These are phyloP conservation scores for Pseudorasbora parva DNA, from an alignment of 2,113 vertebrate genomes.

Conservation along the genomic window DNA sequence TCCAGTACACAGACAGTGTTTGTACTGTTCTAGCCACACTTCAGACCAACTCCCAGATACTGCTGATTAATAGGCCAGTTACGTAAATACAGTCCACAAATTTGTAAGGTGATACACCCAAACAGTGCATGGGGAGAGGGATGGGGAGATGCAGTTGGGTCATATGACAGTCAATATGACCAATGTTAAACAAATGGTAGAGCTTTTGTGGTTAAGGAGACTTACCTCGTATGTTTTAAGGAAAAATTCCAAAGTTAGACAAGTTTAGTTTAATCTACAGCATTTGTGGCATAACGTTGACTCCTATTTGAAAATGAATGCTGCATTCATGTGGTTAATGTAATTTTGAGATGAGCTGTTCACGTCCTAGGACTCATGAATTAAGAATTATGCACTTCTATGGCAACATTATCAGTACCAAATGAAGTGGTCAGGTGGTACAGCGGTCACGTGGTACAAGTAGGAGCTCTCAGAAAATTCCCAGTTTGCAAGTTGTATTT, in stretches of 20 bases:
- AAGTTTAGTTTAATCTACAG: background rate
- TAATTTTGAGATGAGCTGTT: too few species aligned
- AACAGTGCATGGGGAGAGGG: background rate
- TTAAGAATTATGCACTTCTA: too few species aligned
- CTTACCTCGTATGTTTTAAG: background rate
- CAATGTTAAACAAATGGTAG: slow-evolving; percentile 1
- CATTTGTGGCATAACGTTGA: background rate
- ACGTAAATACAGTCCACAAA: slow-evolving; percentile 14
- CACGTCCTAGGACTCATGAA: too few species aligned
- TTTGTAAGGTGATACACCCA: slow-evolving; percentile 33
- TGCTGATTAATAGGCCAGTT: slow-evolving; percentile 5
- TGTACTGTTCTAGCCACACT: slow-evolving; percentile 24
- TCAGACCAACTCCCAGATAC: slow-evolving; percentile 22
- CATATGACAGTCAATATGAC: slow-evolving; percentile 11
- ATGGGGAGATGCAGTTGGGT: background rate
- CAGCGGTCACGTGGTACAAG: too few species aligned
- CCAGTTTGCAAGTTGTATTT: too few species aligned
- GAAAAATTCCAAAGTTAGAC: background rate
- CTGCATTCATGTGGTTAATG: too few species aligned
- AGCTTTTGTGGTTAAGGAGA: slow-evolving; percentile 5
- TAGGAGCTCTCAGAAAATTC: too few species aligned
- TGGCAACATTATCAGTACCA: too few species aligned
- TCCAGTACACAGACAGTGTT: background rate
- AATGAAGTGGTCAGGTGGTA: too few species aligned
- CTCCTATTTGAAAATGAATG: background rate